Conservation (phyloP, 1,140 invertebrate species). For the Melipona quadrifasciata region DNA sequence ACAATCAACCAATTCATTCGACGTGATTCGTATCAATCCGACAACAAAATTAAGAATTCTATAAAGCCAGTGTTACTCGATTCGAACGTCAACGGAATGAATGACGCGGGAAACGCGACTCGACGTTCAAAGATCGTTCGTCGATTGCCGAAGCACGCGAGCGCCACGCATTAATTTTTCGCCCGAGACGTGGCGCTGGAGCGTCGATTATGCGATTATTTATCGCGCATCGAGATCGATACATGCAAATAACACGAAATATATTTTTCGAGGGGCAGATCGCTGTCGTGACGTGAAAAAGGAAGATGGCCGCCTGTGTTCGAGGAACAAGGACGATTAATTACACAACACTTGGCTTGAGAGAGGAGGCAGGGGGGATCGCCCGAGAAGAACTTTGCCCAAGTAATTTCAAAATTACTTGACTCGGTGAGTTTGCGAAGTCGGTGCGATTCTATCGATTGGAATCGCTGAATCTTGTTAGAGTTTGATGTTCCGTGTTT, state of each 20-base stretch:
- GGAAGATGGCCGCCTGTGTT: neutral
- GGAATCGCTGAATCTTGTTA: neutral
- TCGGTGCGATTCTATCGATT: neutral
- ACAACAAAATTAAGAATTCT: neutral
- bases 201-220: constrained; percentile 58
- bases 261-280: constrained; percentile 45
- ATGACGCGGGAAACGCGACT: neutral
- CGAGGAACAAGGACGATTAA: constrained; percentile 44
- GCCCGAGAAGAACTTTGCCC: neutral
- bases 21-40: neutral
- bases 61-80: neutral
- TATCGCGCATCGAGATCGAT: constrained; percentile 55
- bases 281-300: neutral
- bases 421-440: neutral
- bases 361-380: neutral
- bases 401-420: neutral
- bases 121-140: constrained; percentile 15
- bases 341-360: constrained; percentile 20
- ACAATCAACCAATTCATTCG: neutral
- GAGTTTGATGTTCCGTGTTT: neutral
- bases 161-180: constrained; percentile 26
- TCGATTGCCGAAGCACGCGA: constrained; percentile 26
- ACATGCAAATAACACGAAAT: constrained; percentile 29
- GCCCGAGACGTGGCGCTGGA: neutral
- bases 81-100: neutral